Conservation (phyloP, 2,888 invertebrate genomes). For the Chouioia cunea region DNA sequence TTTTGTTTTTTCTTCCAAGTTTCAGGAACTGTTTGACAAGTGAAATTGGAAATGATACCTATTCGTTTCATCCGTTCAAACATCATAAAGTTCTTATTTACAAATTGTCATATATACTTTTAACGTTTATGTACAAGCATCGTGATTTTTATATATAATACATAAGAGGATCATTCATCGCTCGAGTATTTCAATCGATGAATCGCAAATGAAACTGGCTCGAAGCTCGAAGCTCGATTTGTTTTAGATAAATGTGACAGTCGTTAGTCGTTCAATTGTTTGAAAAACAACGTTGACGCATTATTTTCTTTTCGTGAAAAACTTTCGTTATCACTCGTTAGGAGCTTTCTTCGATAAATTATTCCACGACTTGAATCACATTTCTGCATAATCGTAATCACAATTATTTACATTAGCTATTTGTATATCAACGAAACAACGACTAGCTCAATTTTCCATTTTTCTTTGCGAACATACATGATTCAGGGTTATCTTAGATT, state of each 20-base stretch:
- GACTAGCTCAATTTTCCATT: slow-evolving; percentile 14
- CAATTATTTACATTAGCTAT: slow-evolving; percentile 16
- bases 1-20: no score
- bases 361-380: slow-evolving; percentile 19
- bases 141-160: slow-evolving; percentile 29
- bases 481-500: no score
- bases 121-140: slow-evolving; percentile 24
- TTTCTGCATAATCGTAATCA: slow-evolving; percentile 10
- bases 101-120: slow-evolving; percentile 33
- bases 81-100: slow-evolving; percentile 36
- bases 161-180: slow-evolving; percentile 21
- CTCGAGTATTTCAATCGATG: slow-evolving; percentile 29
- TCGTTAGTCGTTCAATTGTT: no score
- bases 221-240: slow-evolving; percentile 7
- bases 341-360: no score
- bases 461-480: no score
- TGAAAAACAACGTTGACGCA: no score
- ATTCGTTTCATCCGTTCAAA: slow-evolving; percentile 31
- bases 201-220: slow-evolving; percentile 25
- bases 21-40: slow-evolving; percentile 13
- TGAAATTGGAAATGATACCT: slow-evolving; percentile 17
- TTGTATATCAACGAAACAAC: slow-evolving; percentile 11
- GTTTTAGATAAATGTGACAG: slow-evolving; percentile 2
- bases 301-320: no score
- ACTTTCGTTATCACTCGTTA: no score